Evolutionary conservation across 2,797 vertebrate species (phyloP).

Genomic region (Rhincodon typus): DNA sequence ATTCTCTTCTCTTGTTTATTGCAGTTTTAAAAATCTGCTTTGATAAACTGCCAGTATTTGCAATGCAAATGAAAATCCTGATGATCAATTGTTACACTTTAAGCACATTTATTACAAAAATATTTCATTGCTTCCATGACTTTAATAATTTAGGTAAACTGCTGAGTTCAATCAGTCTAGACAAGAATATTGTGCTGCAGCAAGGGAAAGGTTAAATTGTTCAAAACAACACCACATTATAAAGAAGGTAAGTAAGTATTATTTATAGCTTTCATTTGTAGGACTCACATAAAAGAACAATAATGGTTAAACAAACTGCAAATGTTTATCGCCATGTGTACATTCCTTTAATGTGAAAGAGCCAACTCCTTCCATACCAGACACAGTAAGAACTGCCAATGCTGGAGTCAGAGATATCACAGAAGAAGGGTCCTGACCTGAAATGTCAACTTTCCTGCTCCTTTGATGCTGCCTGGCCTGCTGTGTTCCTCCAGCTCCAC

Average conservation of each 20-base stretch:
- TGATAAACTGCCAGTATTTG: not conserved
- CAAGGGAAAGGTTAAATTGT: not conserved
- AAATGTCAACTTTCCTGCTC: no score
- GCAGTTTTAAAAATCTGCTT: not conserved
- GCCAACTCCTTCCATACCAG: not conserved
- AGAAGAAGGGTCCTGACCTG: no score
- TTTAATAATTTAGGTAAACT: conserved; percentile 7
- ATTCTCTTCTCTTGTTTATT: not conserved
- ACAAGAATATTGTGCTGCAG: not conserved
- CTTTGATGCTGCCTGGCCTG: no score
- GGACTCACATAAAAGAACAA: not conserved
- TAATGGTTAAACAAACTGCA: not conserved
- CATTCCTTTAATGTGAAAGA: not conserved
- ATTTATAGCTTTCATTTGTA: not conserved
- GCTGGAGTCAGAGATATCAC: no score
- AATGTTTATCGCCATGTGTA: not conserved
- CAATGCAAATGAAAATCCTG: not conserved
- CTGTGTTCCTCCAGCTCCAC: no score
- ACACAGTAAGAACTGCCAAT: not conserved
- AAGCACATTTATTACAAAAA: not conserved
- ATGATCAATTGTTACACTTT: not conserved
- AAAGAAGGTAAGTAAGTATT: not conserved
- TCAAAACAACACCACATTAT: not conserved
- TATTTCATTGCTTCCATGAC: not conserved
- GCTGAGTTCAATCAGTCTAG: not conserved